Evolutionary conservation across 2,888 invertebrate genomes (phyloP), one percentile per base, ranked within the genome.

Genomic region (Frankliniella intonsa): DNA sequence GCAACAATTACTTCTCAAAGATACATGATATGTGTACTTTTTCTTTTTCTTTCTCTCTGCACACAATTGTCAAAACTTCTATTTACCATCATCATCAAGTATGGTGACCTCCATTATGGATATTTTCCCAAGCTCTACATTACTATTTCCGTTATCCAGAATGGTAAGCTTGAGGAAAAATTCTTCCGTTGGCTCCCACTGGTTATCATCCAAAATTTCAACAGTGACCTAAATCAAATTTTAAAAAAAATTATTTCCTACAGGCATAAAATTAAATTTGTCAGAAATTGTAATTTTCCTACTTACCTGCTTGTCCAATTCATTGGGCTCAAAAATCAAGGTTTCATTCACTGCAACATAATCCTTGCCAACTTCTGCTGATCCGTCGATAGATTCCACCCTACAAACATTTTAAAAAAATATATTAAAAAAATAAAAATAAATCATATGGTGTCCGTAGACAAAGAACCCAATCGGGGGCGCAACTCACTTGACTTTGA

Each of bases 111-210:
- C 90, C 88, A 90, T 90, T 84, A 91, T 90, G 80, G 89, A 88
- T 50, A 88, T 88, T 76, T 88, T 87, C 22, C 91, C 91, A 2
- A 91, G 86, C 80, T 88, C 87, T 0, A 89, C 88, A n/a, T 84
- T 83, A n/a, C 86, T 86, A 86, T 86, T 84, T 81, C 85, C 85
- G 79, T 83, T 84, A 80, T 85, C 85, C 7, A 87, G 82, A 50
- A 87, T 83, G 7, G 88, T 87, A 81, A 92, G 85, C 84, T 91
- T 89, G 38, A 91, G 88, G 86, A 90, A 91, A 86, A 92, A 92
- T 83, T 90, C 90, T 86, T 91, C 91, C 85, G 91, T 90, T 0
- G 91, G 90, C 86, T 91, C 90, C 91, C 91, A 92, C 83, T 90
- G 89, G 83, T 90, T 89, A 84, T 91, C 91, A 83, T 90, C 89